phyloP scores from a whole-genome alignment of 2,888 invertebrate species.

The Eumerus sabulonum region DNA sequence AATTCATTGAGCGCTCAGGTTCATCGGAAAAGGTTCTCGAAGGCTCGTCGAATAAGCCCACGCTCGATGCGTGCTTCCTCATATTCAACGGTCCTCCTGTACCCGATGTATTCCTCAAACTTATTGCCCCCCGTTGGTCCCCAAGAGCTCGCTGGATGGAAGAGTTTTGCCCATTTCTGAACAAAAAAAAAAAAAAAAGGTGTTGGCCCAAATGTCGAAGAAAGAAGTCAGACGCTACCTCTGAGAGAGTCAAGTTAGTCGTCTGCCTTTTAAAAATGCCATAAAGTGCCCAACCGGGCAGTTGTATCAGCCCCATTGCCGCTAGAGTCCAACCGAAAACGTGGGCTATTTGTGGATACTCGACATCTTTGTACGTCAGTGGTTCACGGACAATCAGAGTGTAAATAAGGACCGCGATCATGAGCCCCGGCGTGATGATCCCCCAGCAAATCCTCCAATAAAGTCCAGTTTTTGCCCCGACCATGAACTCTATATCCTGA shows the following conservation, averaged over 20 bases:
- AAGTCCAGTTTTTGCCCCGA: constrained; percentile 82
- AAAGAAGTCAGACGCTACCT: constrained; percentile 64
- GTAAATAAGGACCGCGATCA: constrained; percentile 86
- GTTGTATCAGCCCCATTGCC: constrained; percentile 80
- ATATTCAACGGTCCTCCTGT: constrained; percentile 26
- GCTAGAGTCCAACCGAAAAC: constrained; percentile 80
- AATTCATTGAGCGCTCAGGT: no score
- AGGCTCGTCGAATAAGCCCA: background rate
- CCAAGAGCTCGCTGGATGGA: constrained; percentile 32
- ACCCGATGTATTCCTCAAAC: constrained; percentile 33
- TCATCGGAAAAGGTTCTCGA: constrained; percentile 48
- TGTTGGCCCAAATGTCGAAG: background rate
- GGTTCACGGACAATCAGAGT: constrained; percentile 83
- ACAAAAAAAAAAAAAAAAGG: no score
- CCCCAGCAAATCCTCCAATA: constrained; percentile 92
- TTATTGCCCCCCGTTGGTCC: constrained; percentile 29
- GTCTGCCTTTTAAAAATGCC: constrained; percentile 72
- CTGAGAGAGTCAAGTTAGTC: constrained; percentile 51
- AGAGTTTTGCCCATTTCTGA: constrained; percentile 19
- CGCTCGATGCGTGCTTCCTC: background rate
- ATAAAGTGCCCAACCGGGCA: constrained; percentile 78
- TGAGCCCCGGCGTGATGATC: constrained; percentile 85
- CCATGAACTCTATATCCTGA: constrained; percentile 89
- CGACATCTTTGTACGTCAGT: constrained; percentile 82
- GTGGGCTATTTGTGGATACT: constrained; percentile 82